A percentile compares a stretch with the other conserved stretches of the same genome.
phyloP scores from a whole-genome alignment of 1,140 invertebrate species.

The Nephila pilipes region DNA sequence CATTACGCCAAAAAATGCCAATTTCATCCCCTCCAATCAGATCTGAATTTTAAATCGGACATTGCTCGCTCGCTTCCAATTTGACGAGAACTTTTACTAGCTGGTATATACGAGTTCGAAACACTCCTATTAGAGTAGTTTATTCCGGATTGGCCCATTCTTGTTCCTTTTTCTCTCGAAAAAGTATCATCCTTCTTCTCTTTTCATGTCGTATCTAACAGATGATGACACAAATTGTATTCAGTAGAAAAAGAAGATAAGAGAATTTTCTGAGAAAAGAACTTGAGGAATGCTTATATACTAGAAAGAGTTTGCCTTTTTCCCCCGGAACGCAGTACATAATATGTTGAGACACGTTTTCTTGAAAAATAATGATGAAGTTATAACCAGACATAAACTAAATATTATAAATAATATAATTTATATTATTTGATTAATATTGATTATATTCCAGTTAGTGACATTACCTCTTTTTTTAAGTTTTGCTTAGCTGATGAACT shows the following conservation, averaged over 20 bases:
- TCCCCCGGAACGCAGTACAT: background rate
- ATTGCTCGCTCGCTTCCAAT: background rate
- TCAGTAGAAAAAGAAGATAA: background rate
- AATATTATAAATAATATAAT: too few species aligned
- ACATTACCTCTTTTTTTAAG: too few species aligned
- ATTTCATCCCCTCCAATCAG: constrained; percentile 15
- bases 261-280: background rate
- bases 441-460: too few species aligned
- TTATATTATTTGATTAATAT: too few species aligned
- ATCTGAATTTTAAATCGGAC: constrained; percentile 22
- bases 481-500: too few species aligned
- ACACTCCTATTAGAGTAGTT: constrained; percentile 5
- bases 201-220: background rate
- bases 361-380: background rate
- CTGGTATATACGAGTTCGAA: background rate
- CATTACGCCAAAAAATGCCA: constrained; percentile 12
- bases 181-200: constrained; percentile 7
- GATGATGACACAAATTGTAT: constrained; percentile 30
- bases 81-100: background rate
- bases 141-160: constrained; percentile 7
- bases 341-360: background rate
- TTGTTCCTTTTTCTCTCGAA: background rate
- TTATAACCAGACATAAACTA: background rate
- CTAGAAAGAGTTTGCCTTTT: background rate
- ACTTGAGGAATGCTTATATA: background rate